phyloP scores from a whole-genome alignment of 2,113 vertebrate species.

The Bubo scandiacus region DNA sequence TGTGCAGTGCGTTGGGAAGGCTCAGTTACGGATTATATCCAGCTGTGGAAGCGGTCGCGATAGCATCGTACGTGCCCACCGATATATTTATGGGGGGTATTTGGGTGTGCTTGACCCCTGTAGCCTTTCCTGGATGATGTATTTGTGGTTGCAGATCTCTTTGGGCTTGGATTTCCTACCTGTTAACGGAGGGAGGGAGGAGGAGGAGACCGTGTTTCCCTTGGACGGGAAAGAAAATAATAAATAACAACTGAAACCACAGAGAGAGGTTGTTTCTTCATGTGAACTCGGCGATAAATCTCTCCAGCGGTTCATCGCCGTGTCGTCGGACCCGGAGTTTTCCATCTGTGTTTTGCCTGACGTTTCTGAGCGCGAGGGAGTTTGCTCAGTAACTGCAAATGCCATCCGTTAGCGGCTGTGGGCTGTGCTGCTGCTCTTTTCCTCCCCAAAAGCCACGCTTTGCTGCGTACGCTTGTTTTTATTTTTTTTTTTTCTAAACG shows the following conservation, averaged over 20 bases:
- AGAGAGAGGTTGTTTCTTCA: background rate
- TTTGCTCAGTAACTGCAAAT: background rate
- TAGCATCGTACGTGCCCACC: fast-evolving
- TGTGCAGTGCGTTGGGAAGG: fast-evolving
- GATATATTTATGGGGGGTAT: background rate
- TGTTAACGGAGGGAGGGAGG: background rate
- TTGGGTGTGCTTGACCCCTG: background rate
- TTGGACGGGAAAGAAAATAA: background rate
- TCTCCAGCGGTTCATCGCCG: fast-evolving
- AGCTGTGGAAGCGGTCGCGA: fast-evolving
- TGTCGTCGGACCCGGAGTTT: background rate
- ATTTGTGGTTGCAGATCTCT: background rate
- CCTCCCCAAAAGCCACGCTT: background rate
- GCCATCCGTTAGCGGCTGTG: background rate
- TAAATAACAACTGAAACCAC: too few species aligned
- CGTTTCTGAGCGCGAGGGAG: background rate
- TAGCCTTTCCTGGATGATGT: background rate
- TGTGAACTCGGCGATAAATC: background rate
- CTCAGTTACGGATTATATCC: fast-evolving
- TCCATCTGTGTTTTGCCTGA: background rate
- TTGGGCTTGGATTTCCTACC: background rate
- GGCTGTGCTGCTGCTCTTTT: background rate
- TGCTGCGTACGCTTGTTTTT: fast-evolving
- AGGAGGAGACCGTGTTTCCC: background rate
- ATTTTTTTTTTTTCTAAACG: background rate